A percentile compares a stretch with the other conserved stretches of the same genome.
phyloP scores from a whole-genome alignment of 2,888 invertebrate genomes.

The Argyra leucocephala region DNA sequence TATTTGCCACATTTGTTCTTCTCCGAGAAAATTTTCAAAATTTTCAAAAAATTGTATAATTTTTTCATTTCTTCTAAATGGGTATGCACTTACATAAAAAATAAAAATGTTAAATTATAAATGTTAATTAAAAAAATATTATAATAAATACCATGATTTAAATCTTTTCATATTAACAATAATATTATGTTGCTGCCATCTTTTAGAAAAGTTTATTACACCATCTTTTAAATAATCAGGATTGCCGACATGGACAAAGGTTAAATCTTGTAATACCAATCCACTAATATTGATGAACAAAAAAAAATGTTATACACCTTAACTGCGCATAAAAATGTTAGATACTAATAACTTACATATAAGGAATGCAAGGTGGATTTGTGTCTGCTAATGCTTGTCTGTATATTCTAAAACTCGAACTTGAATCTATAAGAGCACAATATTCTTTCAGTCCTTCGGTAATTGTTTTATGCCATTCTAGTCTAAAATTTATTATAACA shows the following conservation, averaged over 20 bases:
- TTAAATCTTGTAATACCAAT: constrained; percentile 94
- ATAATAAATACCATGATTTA: constrained; percentile 74
- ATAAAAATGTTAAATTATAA: neutral
- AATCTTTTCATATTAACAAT: constrained; percentile 97
- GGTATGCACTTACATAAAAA: constrained; percentile 63
- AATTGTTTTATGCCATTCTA: constrained; percentile 89
- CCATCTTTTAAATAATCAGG: constrained; percentile 79
- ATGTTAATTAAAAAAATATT: neutral
- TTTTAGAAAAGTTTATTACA: constrained; percentile 88
- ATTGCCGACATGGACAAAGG: constrained; percentile 97
- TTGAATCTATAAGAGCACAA: constrained; percentile 91
- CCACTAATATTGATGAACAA: constrained; percentile 59
- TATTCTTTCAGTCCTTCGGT: constrained; percentile 89
- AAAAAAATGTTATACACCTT: neutral
- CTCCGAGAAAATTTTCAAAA: constrained; percentile 89
- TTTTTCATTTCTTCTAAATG: constrained; percentile 84
- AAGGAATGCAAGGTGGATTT: constrained; percentile 96
- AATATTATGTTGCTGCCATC: constrained; percentile 98
- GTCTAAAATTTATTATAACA: constrained; percentile 47
- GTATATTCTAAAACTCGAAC: constrained; percentile 96
- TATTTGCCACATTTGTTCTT: constrained; percentile 98
- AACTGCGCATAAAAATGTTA: neutral
- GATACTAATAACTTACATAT: constrained; percentile 93
- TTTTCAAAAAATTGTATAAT: constrained; percentile 93
- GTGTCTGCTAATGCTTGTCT: constrained; percentile 88